phyloP scores from a whole-genome alignment of 2,888 invertebrate species.

The Elmis aenea region DNA sequence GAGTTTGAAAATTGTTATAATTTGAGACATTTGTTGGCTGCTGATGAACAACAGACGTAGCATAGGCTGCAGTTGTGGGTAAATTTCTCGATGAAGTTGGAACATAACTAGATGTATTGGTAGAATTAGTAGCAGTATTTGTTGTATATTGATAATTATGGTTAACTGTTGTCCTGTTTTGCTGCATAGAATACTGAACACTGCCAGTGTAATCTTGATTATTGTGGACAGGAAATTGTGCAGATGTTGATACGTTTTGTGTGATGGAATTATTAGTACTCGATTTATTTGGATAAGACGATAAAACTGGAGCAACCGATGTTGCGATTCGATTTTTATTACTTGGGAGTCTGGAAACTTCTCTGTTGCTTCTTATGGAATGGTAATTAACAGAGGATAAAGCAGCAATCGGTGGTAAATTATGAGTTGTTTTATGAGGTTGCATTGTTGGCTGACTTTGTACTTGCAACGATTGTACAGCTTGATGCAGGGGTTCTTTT shows the following conservation, averaged over 20 bases:
- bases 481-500: constrained; percentile 10
- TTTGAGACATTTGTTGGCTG: constrained; percentile 12
- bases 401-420: constrained; percentile 51
- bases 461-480: constrained; percentile 3
- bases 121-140: constrained; percentile 21
- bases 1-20: constrained; percentile 15
- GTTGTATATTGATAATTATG: constrained; percentile 17
- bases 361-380: constrained; percentile 42
- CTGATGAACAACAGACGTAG: constrained; percentile 15
- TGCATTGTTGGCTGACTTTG: constrained; percentile 26
- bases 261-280: constrained; percentile 10
- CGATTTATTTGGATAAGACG: constrained; percentile 13
- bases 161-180: constrained; percentile 6
- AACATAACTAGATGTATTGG: constrained; percentile 7
- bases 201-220: constrained; percentile 13
- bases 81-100: constrained; percentile 16
- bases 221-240: constrained; percentile 14
- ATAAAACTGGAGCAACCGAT: constrained; percentile 14
- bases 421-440: constrained; percentile 44
- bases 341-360: constrained; percentile 28
- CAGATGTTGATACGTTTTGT: constrained; percentile 5
- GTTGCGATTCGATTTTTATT: constrained; percentile 20
- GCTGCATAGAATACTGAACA: constrained; percentile 10
- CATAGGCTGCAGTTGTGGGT: constrained; percentile 16
- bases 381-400: constrained; percentile 47